Conservation (phyloP, 2,888 invertebrate species). For the Ephialtes manifestator region DNA sequence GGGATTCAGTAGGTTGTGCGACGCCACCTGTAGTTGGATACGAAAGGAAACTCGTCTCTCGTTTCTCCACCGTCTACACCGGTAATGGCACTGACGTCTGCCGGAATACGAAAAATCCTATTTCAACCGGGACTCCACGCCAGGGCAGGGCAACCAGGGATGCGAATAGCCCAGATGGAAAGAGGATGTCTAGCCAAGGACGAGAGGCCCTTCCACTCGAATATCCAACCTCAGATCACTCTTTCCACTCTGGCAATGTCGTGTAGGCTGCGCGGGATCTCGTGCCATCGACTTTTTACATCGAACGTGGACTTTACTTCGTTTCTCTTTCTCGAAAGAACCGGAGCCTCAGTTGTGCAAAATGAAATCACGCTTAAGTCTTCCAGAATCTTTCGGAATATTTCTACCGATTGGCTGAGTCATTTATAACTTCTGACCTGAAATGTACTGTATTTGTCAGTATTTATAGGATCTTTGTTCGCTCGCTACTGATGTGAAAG, state of each 20-base stretch:
- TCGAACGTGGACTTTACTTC: slow-evolving; percentile 44
- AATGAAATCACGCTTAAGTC: slow-evolving; percentile 58
- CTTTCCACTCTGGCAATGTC: slow-evolving; percentile 43
- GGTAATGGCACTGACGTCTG: slow-evolving; percentile 84
- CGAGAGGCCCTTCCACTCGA: slow-evolving; percentile 55
- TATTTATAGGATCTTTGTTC: not conserved
- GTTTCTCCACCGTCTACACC: slow-evolving; percentile 73
- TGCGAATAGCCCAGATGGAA: slow-evolving; percentile 58
- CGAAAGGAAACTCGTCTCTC: slow-evolving; percentile 65
- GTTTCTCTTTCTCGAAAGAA: slow-evolving; percentile 31
- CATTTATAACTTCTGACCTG: slow-evolving; percentile 43
- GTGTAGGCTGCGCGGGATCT: slow-evolving; percentile 49
- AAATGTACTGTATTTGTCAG: not conserved
- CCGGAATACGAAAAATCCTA: slow-evolving; percentile 85
- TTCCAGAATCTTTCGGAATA: slow-evolving; percentile 18
- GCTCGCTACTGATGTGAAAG: not conserved
- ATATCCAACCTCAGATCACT: slow-evolving; percentile 53
- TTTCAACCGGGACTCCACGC: slow-evolving; percentile 75
- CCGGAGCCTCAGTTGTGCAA: slow-evolving; percentile 17
- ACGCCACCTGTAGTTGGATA: slow-evolving; percentile 66
- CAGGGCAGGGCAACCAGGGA: slow-evolving; percentile 54
- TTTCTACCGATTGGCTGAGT: slow-evolving; percentile 22
- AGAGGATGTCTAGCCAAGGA: slow-evolving; percentile 54
- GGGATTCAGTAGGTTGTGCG: slow-evolving; percentile 51
- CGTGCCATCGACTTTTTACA: slow-evolving; percentile 45